phyloP scores from a whole-genome alignment of 35 echinoderm and acorn worm genomes.

The Apostichopus japonicus region DNA sequence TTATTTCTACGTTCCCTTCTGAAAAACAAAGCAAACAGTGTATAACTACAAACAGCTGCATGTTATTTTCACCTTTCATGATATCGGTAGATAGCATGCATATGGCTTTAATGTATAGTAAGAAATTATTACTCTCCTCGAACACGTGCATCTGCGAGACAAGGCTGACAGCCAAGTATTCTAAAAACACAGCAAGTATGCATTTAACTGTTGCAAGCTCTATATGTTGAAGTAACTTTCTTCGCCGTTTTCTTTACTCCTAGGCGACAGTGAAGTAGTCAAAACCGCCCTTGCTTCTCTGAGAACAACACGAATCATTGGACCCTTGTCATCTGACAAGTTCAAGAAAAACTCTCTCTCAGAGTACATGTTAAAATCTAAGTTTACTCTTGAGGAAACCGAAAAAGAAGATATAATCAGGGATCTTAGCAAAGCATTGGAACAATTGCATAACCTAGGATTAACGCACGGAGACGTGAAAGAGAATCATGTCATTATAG shows the following conservation, averaged over 20 bases:
- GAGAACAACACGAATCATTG: neutral
- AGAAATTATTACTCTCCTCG: too few species aligned
- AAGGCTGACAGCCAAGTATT: too few species aligned
- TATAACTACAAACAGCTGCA: too few species aligned
- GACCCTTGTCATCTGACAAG: neutral
- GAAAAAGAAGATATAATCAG: conserved; percentile 9
- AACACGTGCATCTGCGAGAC: too few species aligned
- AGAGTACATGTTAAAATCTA: neutral
- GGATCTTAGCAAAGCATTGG: conserved; percentile 2
- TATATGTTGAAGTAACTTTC: too few species aligned
- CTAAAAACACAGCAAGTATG: too few species aligned
- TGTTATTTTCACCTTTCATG: too few species aligned
- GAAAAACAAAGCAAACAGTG: too few species aligned
- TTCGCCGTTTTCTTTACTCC: neutral
- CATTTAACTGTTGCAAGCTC: too few species aligned
- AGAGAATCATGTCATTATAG: conserved; percentile 20
- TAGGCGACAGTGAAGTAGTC: neutral
- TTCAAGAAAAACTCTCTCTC: conserved; percentile 15
- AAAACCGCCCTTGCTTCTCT: neutral
- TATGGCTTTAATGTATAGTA: too few species aligned
- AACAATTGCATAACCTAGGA: conserved; percentile 5
- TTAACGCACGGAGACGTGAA: neutral
- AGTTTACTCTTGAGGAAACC: neutral
- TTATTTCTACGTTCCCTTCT: too few species aligned
- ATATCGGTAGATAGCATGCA: too few species aligned